phyloP scores from a whole-genome alignment of 2,888 invertebrate genomes.

The Drosophila differens region DNA sequence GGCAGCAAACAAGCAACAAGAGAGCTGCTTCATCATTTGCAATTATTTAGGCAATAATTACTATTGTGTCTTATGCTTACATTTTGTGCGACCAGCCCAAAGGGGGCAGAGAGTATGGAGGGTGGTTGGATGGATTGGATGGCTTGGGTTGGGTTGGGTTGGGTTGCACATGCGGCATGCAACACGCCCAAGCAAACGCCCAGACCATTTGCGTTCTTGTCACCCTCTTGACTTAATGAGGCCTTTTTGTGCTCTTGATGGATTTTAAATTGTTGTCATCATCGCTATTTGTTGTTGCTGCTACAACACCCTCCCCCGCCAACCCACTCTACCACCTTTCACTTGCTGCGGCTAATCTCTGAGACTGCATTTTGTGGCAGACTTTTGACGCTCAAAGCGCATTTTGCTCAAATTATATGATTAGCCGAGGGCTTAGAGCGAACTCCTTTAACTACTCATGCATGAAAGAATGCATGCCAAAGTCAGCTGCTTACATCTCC shows the following conservation, averaged over 20 bases:
- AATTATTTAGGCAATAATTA: constrained; percentile 84
- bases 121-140: background rate
- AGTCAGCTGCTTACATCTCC: constrained; percentile 10
- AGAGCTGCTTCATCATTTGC: constrained; percentile 74
- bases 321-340: no score
- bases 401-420: constrained; percentile 54
- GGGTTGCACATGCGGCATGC: constrained; percentile 44
- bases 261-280: constrained; percentile 84
- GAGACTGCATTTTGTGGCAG: constrained; percentile 47
- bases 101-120: background rate
- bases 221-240: constrained; percentile 83
- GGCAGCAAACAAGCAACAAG: constrained; percentile 30
- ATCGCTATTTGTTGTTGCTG: constrained; percentile 66
- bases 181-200: constrained; percentile 50
- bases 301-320: background rate
- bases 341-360: constrained; percentile 44
- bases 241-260: constrained; percentile 82
- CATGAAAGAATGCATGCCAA: constrained; percentile 18
- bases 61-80: constrained; percentile 84
- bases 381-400: constrained; percentile 66
- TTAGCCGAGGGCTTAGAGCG: constrained; percentile 31
- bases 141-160: background rate
- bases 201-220: constrained; percentile 42
- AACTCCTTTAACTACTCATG: constrained; percentile 1
- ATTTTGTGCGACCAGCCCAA: constrained; percentile 49